Percentiles rank a stretch among this genome's conserved stretches.
These are phyloP conservation scores for Chiroxiphia lanceolata DNA, from an alignment of 2,797 vertebrate genomes.

Conservation along the genomic window DNA sequence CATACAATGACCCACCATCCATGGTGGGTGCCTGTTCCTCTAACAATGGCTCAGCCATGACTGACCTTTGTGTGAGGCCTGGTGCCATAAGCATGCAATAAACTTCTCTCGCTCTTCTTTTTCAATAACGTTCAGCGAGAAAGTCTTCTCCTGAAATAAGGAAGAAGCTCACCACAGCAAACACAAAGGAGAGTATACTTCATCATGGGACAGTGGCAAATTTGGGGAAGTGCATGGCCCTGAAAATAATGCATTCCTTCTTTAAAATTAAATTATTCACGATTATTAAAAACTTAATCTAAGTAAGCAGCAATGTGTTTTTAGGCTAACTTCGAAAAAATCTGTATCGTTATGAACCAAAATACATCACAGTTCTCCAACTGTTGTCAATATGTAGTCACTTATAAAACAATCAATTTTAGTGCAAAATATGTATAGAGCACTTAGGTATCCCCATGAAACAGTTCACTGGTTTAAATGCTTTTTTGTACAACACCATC, in stretches of 20 bases:
- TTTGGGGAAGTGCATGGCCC: background rate
- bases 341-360: background rate
- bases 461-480: background rate
- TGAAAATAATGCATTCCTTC: background rate
- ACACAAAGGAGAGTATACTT: background rate
- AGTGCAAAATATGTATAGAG: background rate
- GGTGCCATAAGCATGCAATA: background rate
- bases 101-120: background rate
- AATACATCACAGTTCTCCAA: background rate
- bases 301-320: background rate
- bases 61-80: background rate
- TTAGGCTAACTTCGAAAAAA: background rate
- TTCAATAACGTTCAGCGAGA: background rate
- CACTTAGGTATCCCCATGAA: background rate
- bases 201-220: background rate
- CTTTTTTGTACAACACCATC: background rate
- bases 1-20: background rate
- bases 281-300: background rate
- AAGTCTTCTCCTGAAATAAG: background rate
- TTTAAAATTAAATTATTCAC: background rate
- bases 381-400: background rate
- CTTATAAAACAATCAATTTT: background rate
- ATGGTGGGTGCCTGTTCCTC: rapidly evolving
- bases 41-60: background rate
- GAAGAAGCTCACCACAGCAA: background rate